phyloP scores from a whole-genome alignment of 2,888 invertebrate species.

The Nineta flava region DNA sequence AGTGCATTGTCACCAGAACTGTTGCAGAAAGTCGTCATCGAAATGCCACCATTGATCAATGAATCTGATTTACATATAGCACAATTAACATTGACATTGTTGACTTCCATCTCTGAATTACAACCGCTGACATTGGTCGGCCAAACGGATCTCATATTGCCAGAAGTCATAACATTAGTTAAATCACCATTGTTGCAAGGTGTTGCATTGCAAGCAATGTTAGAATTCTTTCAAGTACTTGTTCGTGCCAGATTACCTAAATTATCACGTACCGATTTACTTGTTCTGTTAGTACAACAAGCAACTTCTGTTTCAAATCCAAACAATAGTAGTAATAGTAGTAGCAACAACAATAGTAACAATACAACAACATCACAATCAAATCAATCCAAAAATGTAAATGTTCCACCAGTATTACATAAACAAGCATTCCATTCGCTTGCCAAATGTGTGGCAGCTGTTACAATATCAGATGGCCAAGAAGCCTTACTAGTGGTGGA shows the following conservation, averaged over 20 bases:
- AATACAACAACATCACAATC: too few relatives aligned
- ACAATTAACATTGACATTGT: conserved; percentile 69
- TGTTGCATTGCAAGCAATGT: conserved; percentile 76
- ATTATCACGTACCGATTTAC: conserved; percentile 64
- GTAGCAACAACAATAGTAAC: background rate
- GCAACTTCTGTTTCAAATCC: conserved; percentile 12
- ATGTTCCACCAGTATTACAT: conserved; percentile 23
- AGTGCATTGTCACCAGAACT: conserved; percentile 43
- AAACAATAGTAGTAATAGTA: conserved; percentile 6
- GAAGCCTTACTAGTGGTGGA: conserved; percentile 52
- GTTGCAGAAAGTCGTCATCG: conserved; percentile 60
- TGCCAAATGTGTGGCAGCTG: conserved; percentile 90
- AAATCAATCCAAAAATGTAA: too few relatives aligned
- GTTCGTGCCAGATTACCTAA: conserved; percentile 68
- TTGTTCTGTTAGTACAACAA: conserved; percentile 40
- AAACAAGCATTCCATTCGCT: conserved; percentile 84
- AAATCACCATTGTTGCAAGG: conserved; percentile 87
- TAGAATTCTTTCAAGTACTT: conserved; percentile 85
- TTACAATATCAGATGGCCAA: conserved; percentile 63
- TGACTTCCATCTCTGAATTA: conserved; percentile 65
- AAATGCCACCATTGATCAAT: conserved; percentile 78
- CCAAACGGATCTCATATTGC: conserved; percentile 59
- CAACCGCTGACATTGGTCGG: conserved; percentile 64
- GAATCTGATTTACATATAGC: conserved; percentile 95
- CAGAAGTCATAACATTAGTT: conserved; percentile 71